A percentile compares a stretch with the other conserved stretches of the same genome.
phyloP scores from a whole-genome alignment of 2,113 vertebrate genomes.

The Lepus europaeus region DNA sequence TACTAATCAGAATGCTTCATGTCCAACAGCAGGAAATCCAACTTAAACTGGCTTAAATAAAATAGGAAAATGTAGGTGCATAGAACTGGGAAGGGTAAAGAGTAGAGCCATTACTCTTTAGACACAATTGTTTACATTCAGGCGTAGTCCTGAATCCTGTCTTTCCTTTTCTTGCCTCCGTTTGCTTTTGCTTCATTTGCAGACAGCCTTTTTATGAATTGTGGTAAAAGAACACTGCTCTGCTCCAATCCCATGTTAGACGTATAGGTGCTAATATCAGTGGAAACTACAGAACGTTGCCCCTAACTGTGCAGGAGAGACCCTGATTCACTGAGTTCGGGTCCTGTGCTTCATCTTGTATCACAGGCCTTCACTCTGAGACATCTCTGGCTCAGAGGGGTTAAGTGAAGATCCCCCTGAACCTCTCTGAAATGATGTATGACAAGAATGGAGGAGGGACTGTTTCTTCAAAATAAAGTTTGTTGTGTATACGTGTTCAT shows the following conservation, averaged over 20 bases:
- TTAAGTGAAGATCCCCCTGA: not conserved
- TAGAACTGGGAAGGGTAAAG: not conserved
- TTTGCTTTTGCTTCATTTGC: not conserved
- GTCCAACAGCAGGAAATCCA: not conserved
- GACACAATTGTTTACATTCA: not conserved
- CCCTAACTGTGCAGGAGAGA: not conserved
- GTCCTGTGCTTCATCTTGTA: not conserved
- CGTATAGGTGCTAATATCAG: not conserved
- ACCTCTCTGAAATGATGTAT: not conserved
- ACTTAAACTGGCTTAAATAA: not conserved
- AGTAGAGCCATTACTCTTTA: not conserved
- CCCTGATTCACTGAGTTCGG: not conserved
- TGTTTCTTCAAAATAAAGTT: not conserved
- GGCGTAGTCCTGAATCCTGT: rapidly evolving
- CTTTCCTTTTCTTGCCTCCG: not conserved
- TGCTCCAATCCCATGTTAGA: not conserved
- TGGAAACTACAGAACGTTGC: not conserved
- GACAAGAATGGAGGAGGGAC: not conserved
- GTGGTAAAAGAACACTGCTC: not conserved
- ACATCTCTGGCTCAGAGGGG: rapidly evolving
- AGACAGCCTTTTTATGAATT: not conserved
- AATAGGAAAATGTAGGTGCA: not conserved
- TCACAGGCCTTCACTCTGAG: not conserved
- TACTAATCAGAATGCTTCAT: not conserved
- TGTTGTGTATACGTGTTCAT: not conserved